A percentile compares a stretch with the other conserved stretches of the same genome.
Conservation (phyloP, 1,140 invertebrate species). For the Drosophila lacteicornis region DNA sequence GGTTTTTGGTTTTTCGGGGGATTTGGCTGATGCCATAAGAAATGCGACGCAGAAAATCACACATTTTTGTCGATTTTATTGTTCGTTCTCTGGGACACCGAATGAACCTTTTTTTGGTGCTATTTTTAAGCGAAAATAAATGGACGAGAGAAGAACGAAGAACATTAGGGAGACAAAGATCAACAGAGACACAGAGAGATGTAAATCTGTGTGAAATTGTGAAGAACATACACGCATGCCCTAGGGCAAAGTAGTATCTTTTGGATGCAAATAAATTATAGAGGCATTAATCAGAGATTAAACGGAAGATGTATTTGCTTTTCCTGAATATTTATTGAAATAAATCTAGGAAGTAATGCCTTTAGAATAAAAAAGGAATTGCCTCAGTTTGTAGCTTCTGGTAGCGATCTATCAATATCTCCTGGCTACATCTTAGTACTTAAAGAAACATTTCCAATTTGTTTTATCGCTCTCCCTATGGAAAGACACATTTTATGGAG, state of each 20-base stretch:
- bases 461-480: conserved; percentile 26
- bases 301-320: neutral
- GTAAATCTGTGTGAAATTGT: neutral
- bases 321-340: too few species aligned
- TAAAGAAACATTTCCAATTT: conserved; percentile 24
- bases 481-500: conserved; percentile 51
- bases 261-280: neutral
- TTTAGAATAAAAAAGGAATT: neutral
- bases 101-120: conserved; percentile 56
- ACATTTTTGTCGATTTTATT: conserved; percentile 46
- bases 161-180: neutral
- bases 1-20: conserved; percentile 9
- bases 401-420: conserved; percentile 23
- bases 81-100: conserved; percentile 24
- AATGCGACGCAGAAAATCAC: conserved; percentile 52
- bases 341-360: too few species aligned
- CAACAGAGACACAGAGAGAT: neutral
- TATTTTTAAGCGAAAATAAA: conserved; percentile 49
- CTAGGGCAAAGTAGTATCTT: conserved; percentile 2
- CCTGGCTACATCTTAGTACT: neutral
- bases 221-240: conserved; percentile 17
- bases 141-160: neutral
- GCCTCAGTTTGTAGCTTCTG: neutral
- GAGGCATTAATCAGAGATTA: neutral
- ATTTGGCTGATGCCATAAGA: conserved; percentile 26